Evolutionary conservation across 2,888 invertebrate species (phyloP), one percentile per base, ranked within the genome.

Genomic region (Eupithecia subumbrata): DNA sequence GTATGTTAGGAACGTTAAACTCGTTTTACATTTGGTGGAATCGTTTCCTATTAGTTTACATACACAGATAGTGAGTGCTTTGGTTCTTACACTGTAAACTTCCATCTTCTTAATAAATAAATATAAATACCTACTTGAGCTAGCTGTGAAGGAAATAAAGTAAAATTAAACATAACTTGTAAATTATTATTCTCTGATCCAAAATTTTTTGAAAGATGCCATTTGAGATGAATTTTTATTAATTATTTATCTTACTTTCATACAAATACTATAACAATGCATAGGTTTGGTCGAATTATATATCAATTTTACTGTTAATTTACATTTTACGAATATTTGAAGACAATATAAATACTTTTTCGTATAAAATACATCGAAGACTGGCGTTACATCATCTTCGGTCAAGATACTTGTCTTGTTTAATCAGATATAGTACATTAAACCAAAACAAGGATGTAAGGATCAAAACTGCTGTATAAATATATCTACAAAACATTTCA

Each of bases 241-340:
- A 12, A 22, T 56, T 52, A 52, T 2, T 60, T 60, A 60, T 14
- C 5, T 25, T 14, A 60, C 12, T 60, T 25, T 60, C 5, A 60
- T 60, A 60, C 60, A 60, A 60, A 60, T 60, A 60, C 60, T 25
- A 25, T 60, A 60, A 25, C 60, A 60, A 14, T 60, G 25, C 60
- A 25, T 60, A 60, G 25, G 60, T 14, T 60, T 60, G 60, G 60
- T 60, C 60, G 60, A 60, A 60, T 60, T 60, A 25, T 25, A 60
- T 60, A 2, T n/a, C n/a, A 60, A 60, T 22, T 60, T 22, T 25
- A 60, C 60, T 25, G n/a, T 25, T 56, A 11, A 56, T 52, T 52
- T 52, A 56, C 22, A 56, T 56, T n/a, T 56, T 22, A 56, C 3
- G 22, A 56, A 56, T 12, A 56, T 22, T 56, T 56, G 9, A 22